Percentiles rank a stretch among this genome's conserved stretches.
Conservation (phyloP, 2,888 invertebrate genomes). For the Trissoscelio sp. region DNA sequence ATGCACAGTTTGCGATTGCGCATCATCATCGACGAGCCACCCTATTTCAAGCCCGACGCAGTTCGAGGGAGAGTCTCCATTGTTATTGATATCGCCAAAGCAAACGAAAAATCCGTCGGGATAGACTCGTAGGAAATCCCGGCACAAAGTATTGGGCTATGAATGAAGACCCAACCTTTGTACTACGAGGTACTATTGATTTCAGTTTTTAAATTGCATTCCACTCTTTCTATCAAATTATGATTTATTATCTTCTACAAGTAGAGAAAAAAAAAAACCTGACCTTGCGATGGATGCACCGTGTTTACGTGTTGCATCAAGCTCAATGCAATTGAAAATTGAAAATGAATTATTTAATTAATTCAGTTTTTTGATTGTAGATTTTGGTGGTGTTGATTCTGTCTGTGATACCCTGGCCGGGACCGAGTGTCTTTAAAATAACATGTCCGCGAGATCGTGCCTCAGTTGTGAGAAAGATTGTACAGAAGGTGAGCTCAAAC, state of each 20-base stretch:
- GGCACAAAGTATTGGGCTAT: conserved; percentile 85
- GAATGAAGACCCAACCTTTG: conserved; percentile 95
- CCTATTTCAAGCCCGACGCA: conserved; percentile 55
- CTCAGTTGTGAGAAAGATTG: conserved; percentile 93
- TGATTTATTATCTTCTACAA: neutral
- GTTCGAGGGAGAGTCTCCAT: conserved; percentile 62
- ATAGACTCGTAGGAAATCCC: conserved; percentile 57
- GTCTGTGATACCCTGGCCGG: conserved; percentile 94
- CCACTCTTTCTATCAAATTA: neutral
- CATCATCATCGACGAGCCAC: conserved; percentile 68
- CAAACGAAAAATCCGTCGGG: conserved; percentile 36
- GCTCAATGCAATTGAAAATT: neutral
- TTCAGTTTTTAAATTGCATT: neutral
- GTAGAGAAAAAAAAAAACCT: neutral
- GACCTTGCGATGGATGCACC: conserved; percentile 2
- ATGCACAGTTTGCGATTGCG: conserved; percentile 70
- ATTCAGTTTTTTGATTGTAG: conserved; percentile 84
- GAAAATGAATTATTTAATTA: neutral
- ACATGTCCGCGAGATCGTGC: conserved; percentile 95
- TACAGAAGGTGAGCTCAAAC: conserved; percentile 86
- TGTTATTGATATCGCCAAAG: conserved; percentile 41
- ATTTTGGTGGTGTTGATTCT: conserved; percentile 92
- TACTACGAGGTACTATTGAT: conserved; percentile 90
- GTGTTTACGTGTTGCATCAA: conserved; percentile 57
- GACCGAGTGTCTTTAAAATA: conserved; percentile 93